Base-by-base conservation (phyloP, 2,797 vertebrate genomes). In the Hippoglossus hippoglossus region DNA sequence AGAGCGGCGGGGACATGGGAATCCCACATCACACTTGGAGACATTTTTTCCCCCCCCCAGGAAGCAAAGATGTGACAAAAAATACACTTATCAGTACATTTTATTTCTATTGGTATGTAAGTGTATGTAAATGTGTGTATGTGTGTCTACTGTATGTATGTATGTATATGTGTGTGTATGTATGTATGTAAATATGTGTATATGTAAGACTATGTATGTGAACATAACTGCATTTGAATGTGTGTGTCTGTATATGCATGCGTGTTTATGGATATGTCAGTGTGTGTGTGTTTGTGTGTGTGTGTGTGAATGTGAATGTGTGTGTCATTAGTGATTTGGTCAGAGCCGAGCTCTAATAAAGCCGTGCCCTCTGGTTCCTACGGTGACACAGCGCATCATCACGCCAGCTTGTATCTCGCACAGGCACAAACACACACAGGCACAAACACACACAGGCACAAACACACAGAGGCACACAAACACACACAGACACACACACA, bases 341-440 rank as follows among this genome's bases (percentile, higher is more conserved):
- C 86, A 81, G 50, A 81, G 63, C 58, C 13, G 0, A 74, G 78
- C 81, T 84, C 81, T 77, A 80, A 90, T 86, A 89, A 88, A 86
- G 76, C 62, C 59, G 46, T 90, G 84, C 90, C 91, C 92, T 84
- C 82, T 90, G 90, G 90, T 93, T 91, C 77, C 70, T 79, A 71
- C 82, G 31, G 88, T 89, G 87, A 92, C 89, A 92, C 79, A 84
- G 81, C 46, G 63, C 91, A 90, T 92, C 88, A 88, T 87, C 89
- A 80, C 28, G 85, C 82, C 84, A 87, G 75, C 79, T 73, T 25
- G 18, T 46, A 19, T 46, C 44, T 46, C 6, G 5, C 44, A 41
- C 39, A 15, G 10, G 16, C 28, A 36, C 47, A 50, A 11, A 70
- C 64, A 67, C 66, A 74, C 66, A 52, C 49, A 60, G 67, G 63